phyloP scores from a whole-genome alignment of 2,797 vertebrate genomes.

The Poecile montanus region DNA sequence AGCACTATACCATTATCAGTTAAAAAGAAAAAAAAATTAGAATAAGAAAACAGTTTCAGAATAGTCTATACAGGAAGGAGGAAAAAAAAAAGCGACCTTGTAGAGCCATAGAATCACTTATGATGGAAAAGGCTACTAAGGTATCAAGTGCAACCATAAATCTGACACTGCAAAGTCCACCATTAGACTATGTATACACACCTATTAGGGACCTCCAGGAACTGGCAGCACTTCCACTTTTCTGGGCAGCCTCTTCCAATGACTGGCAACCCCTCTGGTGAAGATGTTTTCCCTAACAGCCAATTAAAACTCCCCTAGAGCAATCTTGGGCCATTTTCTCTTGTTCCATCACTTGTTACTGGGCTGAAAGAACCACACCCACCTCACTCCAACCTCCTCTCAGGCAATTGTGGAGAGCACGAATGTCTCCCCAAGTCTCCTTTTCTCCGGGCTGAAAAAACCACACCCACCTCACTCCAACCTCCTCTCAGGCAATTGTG shows the following conservation, averaged over 20 bases:
- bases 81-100: background rate
- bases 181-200: background rate
- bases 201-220: background rate
- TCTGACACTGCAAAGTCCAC: background rate
- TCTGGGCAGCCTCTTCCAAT: background rate
- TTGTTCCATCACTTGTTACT: background rate
- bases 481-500: background rate
- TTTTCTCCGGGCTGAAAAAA: background rate
- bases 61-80: background rate
- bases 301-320: background rate
- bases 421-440: background rate
- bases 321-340: background rate
- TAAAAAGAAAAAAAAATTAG: background rate
- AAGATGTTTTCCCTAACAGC: background rate
- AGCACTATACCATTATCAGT: background rate
- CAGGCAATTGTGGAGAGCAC: background rate
- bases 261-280: background rate
- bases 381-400: background rate
- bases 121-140: background rate
- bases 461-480: background rate
- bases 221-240: background rate
- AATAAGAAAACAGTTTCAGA: background rate
- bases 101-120: background rate
- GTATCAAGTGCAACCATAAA: background rate
- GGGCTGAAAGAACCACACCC: background rate